Evolutionary conservation across 2,797 vertebrate genomes (phyloP), one percentile per base, ranked within the genome.

Genomic region (Lithobates pipiens): DNA sequence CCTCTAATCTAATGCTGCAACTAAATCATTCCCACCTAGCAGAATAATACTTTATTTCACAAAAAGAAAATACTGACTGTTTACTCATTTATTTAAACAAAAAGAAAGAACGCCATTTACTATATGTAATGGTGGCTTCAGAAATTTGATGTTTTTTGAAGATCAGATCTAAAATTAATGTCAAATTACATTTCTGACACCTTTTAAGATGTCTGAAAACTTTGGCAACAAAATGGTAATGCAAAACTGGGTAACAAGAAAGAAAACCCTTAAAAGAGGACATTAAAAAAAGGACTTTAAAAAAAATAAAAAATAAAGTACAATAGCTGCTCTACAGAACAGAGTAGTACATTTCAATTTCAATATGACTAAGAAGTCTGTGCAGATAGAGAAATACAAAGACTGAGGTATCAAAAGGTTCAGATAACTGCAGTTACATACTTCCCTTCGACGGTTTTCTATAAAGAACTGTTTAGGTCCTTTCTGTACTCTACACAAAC

Each of bases 131-230:
- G 18, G 6, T 61, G 18, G 18, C n/a, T 61, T 61, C 10, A 23
- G 54, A 54, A 54, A 54, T 5, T 54, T 13, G 3, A 13, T 54
- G 16, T 18, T 4, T 18, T 50, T 50, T 50, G 2, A 16, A 15
- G 10, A 57, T 23, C 8, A 13, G 5, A 9, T 7, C 50, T 16
- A 61, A 8, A 21, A 61, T 57, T 7, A 4, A 23, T 57, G 21
- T 57, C 23, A 57, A 21, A 23, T 61, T 6, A 57, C 54, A 61
- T 16, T 91, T 94, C 95, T 93, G 77, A 94, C 94, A 95, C 93
- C 91, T 88, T 76, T 89, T 92, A 89, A 88, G 91, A 93, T 90
- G 88, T 89, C 16, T 21, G n/a, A 74, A 88, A 90, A 86, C 91
- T 90, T 87, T 76, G 86, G 88, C 88, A 88, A 89, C 54, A 61